Evolutionary conservation across 2,113 vertebrate species (phyloP).

Genomic region (Psittacula cyanocephala): DNA sequence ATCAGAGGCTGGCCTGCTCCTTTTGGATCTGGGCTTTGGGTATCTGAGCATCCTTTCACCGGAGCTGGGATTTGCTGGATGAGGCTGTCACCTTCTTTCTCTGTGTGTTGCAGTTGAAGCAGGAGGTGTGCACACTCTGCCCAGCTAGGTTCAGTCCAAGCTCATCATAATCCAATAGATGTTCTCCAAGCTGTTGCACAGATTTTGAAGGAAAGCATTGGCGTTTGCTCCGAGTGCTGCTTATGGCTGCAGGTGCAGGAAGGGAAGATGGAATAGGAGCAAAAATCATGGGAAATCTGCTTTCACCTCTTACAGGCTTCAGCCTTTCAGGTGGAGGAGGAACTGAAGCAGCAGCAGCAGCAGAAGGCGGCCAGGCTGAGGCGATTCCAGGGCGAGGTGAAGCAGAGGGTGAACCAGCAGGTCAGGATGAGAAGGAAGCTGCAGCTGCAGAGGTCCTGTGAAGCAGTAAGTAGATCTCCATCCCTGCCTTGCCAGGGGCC

Average conservation of each 20-base stretch:
- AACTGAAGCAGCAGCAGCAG: constrained; percentile 71
- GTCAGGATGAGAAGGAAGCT: constrained; percentile 66
- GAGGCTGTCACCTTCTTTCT: neutral
- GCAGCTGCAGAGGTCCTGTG: constrained; percentile 70
- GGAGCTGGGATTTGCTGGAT: accelerated
- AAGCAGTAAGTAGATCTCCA: constrained; percentile 71
- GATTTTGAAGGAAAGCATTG: neutral
- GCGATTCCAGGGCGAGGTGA: constrained; percentile 86
- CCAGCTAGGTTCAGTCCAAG: too few species aligned
- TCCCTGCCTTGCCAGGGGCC: neutral
- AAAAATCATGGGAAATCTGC: neutral
- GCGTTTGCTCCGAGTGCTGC: neutral
- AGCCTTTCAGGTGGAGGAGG: constrained; percentile 79
- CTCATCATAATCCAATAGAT: neutral
- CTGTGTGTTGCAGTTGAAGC: neutral
- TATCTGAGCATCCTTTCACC: neutral
- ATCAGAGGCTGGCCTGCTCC: neutral
- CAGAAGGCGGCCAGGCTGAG: constrained; percentile 78
- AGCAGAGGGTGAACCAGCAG: constrained; percentile 81
- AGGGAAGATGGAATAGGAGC: neutral
- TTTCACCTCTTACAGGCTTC: constrained; percentile 67
- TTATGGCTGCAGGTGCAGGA: accelerated
- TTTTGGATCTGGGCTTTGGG: neutral
- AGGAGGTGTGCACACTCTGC: neutral
- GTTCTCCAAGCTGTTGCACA: neutral